phyloP scores from a whole-genome alignment of 1,140 invertebrate species.

The Heliconius congener region DNA sequence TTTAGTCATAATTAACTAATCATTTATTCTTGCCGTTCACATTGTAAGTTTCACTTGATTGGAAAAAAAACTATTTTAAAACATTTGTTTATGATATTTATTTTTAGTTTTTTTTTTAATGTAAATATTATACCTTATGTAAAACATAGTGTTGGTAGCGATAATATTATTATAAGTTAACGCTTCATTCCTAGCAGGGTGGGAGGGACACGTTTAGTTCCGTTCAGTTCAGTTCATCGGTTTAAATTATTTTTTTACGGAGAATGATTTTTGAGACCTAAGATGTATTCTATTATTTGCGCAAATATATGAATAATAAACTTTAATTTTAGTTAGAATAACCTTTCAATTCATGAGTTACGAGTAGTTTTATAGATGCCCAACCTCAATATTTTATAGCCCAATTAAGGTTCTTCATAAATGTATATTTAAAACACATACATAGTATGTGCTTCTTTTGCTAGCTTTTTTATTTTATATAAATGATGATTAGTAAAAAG shows the following conservation, averaged over 20 bases:
- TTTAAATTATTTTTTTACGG: too few species aligned
- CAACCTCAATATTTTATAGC: not conserved
- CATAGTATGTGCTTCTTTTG: not conserved
- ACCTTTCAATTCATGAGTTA: not conserved
- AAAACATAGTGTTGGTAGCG: too few species aligned
- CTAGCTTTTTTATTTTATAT: not conserved
- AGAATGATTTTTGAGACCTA: too few species aligned
- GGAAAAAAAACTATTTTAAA: not conserved
- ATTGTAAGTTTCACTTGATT: not conserved
- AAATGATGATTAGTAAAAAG: too few species aligned
- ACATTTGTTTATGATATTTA: not conserved
- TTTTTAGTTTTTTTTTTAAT: not conserved
- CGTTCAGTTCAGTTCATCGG: too few species aligned
- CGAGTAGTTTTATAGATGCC: slow-evolving; percentile 7
- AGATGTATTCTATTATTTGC: not conserved
- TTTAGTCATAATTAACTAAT: slow-evolving; percentile 9
- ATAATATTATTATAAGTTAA: too few species aligned
- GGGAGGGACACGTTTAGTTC: too few species aligned
- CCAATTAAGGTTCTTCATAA: not conserved
- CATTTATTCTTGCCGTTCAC: not conserved
- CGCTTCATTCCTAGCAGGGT: too few species aligned
- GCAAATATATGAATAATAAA: not conserved
- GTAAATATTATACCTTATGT: too few species aligned
- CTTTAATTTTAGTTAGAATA: not conserved
- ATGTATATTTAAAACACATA: not conserved